Evolutionary conservation across 2,113 vertebrate genomes (phyloP), one percentile per base, ranked within the genome.

Genomic region (Hippocampus guttulatus): DNA sequence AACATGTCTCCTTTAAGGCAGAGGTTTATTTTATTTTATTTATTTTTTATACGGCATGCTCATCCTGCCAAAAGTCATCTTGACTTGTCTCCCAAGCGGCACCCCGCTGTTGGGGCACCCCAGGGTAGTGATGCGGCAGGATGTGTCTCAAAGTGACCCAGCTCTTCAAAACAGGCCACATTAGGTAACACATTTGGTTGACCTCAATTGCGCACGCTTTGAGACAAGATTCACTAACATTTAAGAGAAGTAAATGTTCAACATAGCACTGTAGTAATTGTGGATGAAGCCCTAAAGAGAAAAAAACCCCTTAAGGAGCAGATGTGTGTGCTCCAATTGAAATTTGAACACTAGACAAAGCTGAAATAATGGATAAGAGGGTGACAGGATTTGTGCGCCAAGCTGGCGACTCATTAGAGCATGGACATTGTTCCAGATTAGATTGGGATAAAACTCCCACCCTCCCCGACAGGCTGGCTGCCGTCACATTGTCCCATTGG

Each of bases 151-250:
- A 84, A 82, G 86, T 91, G 86, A 91, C 87, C 88, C 81, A 83
- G 87, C 87, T 81, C 85, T 88, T 84, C 78, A 77, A 90, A 89
- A 80, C 82, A 77, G 86, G 86, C 77, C 84, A 71, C n/a, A 64
- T 64, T 43, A 64, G 63, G 63, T 64, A 43, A 43, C 5, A 3
- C 40, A 76, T 71, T 74, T 65, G 76, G 70, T 60, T 86, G 87
- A 84, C 88, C 88, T 87, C 71, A 76, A 85, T 85, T 88, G 70
- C 85, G 71, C 41, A 12, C 49, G 65, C 52, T 21, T 62, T 67
- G 73, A 66, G 74, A 30, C 27, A 68, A 71, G 41, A 73, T 64
- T 33, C 27, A 33, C 25, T 18, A 61, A 33, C 3, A 58, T 27
- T 49, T 20, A 16, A 49, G 16, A 49, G 16, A 14, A 16, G 12